Evolutionary conservation across 2,888 invertebrate genomes (phyloP).

Genomic region (Nomada flava): DNA sequence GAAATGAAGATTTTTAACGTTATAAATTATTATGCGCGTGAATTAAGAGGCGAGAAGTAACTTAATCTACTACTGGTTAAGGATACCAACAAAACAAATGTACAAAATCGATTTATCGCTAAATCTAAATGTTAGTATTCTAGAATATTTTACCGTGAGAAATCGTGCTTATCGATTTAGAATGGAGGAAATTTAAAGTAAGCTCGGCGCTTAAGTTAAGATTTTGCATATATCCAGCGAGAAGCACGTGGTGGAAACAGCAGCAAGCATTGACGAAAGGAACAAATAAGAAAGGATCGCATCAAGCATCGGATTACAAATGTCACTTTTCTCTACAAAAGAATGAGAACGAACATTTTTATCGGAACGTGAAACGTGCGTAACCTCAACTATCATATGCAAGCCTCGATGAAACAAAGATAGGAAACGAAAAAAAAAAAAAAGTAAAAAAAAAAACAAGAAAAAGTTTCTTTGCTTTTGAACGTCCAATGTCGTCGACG

Average conservation of each 20-base stretch:
- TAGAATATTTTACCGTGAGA: slow-evolving; percentile 79
- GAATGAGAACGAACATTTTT: slow-evolving; percentile 32
- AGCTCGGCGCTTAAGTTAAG: slow-evolving; percentile 61
- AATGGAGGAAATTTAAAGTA: slow-evolving; percentile 56
- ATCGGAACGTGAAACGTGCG: slow-evolving; percentile 40
- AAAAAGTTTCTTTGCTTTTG: slow-evolving; percentile 46
- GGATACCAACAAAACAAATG: slow-evolving; percentile 80
- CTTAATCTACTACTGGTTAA: slow-evolving; percentile 69
- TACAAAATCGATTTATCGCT: slow-evolving; percentile 82
- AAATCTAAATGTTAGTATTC: slow-evolving; percentile 82
- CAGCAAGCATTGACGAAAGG: not conserved
- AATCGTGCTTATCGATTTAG: slow-evolving; percentile 63
- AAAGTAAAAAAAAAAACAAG: not conserved
- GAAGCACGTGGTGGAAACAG: not conserved
- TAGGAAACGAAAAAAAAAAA: not conserved
- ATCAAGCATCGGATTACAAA: slow-evolving; percentile 41
- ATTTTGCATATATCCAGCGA: slow-evolving; percentile 58
- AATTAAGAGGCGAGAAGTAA: slow-evolving; percentile 65
- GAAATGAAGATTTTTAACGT: slow-evolving; percentile 78
- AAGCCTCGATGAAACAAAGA: slow-evolving; percentile 35
- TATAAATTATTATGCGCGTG: slow-evolving; percentile 81
- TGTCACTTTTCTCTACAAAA: slow-evolving; percentile 31
- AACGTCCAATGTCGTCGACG: slow-evolving; percentile 62
- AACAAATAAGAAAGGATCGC: slow-evolving; percentile 30
- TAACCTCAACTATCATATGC: slow-evolving; percentile 29